Evolutionary conservation across 1,140 invertebrate genomes (phyloP).

Genomic region (Microplitis demolitor): DNA sequence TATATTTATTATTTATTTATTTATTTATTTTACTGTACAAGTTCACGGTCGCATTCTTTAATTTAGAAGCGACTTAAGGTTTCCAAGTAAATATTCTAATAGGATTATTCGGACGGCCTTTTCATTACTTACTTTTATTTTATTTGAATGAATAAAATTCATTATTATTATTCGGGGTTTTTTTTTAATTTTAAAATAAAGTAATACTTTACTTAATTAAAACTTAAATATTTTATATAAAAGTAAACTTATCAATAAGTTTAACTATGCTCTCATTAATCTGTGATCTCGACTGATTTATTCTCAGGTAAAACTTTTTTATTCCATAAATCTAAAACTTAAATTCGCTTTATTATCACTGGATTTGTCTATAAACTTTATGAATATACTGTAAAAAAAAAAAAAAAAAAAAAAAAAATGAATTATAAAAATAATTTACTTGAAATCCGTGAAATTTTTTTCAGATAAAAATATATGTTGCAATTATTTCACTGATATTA

Average conservation of each 20-base stretch:
- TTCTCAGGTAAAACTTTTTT: too few relatives aligned
- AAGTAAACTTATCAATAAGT: too few relatives aligned
- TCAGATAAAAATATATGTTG: background rate
- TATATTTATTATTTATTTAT: background rate
- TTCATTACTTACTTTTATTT: background rate
- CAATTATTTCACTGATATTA: too few relatives aligned
- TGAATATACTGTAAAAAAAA: too few relatives aligned
- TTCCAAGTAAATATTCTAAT: background rate
- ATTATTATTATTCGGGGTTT: background rate
- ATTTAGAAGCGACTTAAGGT: constrained; percentile 7
- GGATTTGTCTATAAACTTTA: too few relatives aligned
- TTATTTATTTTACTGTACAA: background rate
- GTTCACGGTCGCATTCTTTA: constrained; percentile 6
- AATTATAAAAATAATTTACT: background rate
- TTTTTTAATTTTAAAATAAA: background rate
- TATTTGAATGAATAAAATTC: background rate
- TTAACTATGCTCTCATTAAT: too few relatives aligned
- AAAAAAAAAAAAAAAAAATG: background rate
- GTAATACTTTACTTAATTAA: background rate
- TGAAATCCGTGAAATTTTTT: background rate
- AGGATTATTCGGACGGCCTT: background rate
- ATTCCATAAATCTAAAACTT: too few relatives aligned
- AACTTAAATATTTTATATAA: too few relatives aligned
- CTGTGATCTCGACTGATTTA: too few relatives aligned
- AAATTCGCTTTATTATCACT: too few relatives aligned